Percentiles rank a stretch among this genome's conserved stretches.
Conservation (phyloP, 2,797 vertebrate genomes). For the Columba guinea region DNA sequence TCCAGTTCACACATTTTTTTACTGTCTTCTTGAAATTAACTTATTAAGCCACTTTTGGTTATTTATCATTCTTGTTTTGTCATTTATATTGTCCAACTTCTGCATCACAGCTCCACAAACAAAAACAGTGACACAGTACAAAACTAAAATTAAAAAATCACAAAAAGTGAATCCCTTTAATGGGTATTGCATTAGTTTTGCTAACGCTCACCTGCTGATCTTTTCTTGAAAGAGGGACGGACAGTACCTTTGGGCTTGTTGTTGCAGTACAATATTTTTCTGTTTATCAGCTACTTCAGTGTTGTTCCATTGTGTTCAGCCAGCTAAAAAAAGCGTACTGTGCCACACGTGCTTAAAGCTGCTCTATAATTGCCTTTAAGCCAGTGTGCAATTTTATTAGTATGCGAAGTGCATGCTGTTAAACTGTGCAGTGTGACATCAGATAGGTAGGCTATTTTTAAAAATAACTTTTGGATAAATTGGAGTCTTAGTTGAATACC, state of each 20-base stretch:
- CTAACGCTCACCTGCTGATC: not conserved
- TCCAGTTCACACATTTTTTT: not conserved
- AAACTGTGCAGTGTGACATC: not conserved
- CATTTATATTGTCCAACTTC: not conserved
- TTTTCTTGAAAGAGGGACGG: not conserved
- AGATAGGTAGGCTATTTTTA: not conserved
- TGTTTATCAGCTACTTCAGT: not conserved
- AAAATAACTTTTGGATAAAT: not conserved
- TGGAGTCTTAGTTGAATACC: not conserved
- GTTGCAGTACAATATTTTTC: not conserved
- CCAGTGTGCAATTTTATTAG: not conserved
- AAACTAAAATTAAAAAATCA: not conserved
- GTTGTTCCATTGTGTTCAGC: not conserved
- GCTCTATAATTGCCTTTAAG: not conserved
- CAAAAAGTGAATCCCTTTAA: not conserved
- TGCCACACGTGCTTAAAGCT: not conserved
- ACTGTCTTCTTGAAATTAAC: not conserved
- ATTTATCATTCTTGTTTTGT: not conserved
- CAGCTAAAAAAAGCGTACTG: not conserved
- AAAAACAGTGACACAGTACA: not conserved
- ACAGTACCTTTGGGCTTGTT: not conserved
- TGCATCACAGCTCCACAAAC: not conserved
- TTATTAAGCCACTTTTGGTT: not conserved
- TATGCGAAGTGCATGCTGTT: not conserved
- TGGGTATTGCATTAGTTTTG: not conserved